Conservation (phyloP, 2,797 vertebrate species). For the Bufotes viridis region DNA sequence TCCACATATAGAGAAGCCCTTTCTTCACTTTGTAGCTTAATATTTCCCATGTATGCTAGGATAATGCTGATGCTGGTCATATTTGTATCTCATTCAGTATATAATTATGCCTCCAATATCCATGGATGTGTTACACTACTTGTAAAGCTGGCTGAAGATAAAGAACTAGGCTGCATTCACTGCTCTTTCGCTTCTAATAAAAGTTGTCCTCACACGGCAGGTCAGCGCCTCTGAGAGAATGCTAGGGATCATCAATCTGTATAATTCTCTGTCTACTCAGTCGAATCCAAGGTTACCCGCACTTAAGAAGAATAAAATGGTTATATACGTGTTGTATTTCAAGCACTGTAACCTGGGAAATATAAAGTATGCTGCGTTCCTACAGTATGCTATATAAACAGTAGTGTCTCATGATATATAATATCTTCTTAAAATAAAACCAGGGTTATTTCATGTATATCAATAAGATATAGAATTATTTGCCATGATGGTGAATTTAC, state of each 20-base stretch:
- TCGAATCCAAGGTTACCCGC: constrained; percentile 52
- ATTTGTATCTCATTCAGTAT: background rate
- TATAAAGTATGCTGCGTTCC: background rate
- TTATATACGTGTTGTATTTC: constrained; percentile 7
- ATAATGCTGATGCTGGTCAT: constrained; percentile 4
- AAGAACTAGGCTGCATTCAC: constrained; percentile 24
- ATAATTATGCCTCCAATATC: background rate
- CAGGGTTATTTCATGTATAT: background rate
- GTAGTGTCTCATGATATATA: background rate
- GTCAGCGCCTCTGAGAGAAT: constrained; percentile 27
- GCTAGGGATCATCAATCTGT: constrained; percentile 48
- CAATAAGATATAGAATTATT: background rate
- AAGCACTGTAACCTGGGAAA: background rate
- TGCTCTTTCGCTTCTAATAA: constrained; percentile 29
- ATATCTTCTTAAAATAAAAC: background rate
- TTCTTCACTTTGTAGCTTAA: background rate
- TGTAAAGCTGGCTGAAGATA: constrained; percentile 5
- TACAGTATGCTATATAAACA: background rate
- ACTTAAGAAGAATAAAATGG: constrained; percentile 10
- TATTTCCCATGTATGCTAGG: background rate
- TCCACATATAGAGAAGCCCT: background rate
- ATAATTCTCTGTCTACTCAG: constrained; percentile 54
- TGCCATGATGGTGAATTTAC: background rate
- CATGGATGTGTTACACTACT: background rate
- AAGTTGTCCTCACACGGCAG: constrained; percentile 40